A percentile compares a stretch with the other conserved stretches of the same genome.
Conservation (phyloP, 2,113 vertebrate species). For the Bagarius yarrelli region DNA sequence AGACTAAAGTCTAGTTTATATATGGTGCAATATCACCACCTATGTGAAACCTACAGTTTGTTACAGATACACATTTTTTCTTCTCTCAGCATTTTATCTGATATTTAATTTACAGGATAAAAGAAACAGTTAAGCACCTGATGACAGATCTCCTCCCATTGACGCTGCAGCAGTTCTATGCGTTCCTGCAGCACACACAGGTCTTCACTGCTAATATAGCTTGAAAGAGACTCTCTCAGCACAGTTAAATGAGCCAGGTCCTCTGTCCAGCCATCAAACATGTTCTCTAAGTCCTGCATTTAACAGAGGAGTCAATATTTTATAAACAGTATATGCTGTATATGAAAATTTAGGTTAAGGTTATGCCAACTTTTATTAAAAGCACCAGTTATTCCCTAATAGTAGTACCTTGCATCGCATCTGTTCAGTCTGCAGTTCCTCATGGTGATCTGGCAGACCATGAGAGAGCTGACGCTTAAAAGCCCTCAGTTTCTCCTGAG, state of each 20-base stretch:
- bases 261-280: conserved; percentile 85
- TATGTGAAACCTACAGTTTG: conserved; percentile 18
- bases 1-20: not conserved
- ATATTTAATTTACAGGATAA: not conserved
- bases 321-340: not conserved
- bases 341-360: not conserved
- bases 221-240: conserved; percentile 78
- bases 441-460: conserved; percentile 85
- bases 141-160: conserved; percentile 93
- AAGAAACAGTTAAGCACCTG: conserved; percentile 74
- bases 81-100: not conserved
- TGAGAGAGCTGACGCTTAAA: conserved; percentile 89
- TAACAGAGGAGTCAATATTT: not conserved
- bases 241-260: conserved; percentile 81
- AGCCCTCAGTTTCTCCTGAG: conserved; percentile 85
- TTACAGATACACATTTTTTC: conserved; percentile 23
- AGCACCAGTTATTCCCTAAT: not conserved
- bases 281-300: conserved; percentile 84
- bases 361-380: not conserved
- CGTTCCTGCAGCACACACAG: conserved; percentile 87
- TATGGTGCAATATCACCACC: conserved; percentile 40
- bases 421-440: conserved; percentile 88
- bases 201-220: conserved; percentile 82
- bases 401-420: conserved; percentile 84
- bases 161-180: conserved; percentile 88